Percentiles rank a stretch among this genome's conserved stretches.
Evolutionary conservation across 2,888 invertebrate species (phyloP).

Genomic region (Muscina levida): DNA sequence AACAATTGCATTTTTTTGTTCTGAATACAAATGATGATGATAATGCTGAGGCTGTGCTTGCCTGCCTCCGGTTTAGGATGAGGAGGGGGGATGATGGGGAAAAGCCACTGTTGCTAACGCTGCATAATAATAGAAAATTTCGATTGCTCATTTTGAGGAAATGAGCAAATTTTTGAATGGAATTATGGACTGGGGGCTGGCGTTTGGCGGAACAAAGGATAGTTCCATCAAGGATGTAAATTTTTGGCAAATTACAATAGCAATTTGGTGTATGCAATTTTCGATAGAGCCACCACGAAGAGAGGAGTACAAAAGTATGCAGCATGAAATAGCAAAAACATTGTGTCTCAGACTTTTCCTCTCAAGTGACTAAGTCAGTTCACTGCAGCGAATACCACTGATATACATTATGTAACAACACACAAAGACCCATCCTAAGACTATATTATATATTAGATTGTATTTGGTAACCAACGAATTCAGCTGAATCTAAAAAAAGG

Average conservation of each 20-base stretch:
- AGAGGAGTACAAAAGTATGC: neutral
- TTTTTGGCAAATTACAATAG: slow-evolving; percentile 65
- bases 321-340: neutral
- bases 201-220: neutral
- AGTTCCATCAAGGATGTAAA: slow-evolving; percentile 63
- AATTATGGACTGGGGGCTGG: slow-evolving; percentile 1
- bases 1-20: slow-evolving; percentile 69
- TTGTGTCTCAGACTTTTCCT: too few species aligned
- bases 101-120: slow-evolving; percentile 73
- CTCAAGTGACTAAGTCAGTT: too few species aligned
- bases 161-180: slow-evolving; percentile 9
- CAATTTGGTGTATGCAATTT: slow-evolving; percentile 49
- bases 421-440: too few species aligned
- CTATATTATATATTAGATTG: too few species aligned
- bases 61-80: slow-evolving; percentile 64
- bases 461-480: too few species aligned
- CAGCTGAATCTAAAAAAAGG: too few species aligned
- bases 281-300: neutral
- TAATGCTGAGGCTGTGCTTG: slow-evolving; percentile 54
- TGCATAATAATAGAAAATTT: slow-evolving; percentile 76
- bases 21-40: slow-evolving; percentile 60
- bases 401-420: too few species aligned
- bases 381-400: too few species aligned
- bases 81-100: slow-evolving; percentile 55
- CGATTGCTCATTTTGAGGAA: slow-evolving; percentile 76